Conservation (phyloP, 2,797 vertebrate genomes). For the Peromyscus eremicus region DNA sequence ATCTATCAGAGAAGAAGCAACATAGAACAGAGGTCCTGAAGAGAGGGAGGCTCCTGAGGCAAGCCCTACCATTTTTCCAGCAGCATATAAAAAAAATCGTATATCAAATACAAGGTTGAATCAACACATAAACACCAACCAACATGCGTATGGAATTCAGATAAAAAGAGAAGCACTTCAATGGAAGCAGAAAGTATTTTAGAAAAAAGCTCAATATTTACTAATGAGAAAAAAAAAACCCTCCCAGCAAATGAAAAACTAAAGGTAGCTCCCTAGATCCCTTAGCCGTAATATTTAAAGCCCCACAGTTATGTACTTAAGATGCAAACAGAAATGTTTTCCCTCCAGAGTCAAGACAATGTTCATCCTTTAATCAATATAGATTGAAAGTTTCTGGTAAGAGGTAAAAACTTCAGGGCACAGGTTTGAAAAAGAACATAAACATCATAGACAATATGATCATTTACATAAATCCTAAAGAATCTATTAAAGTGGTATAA, state of each 20-base stretch:
- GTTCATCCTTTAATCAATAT: background rate
- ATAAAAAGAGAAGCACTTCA: background rate
- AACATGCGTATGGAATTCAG: background rate
- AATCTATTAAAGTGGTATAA: background rate
- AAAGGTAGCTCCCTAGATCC: background rate
- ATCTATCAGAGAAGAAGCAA: background rate
- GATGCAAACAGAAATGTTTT: background rate
- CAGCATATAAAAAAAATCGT: background rate
- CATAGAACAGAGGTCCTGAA: background rate
- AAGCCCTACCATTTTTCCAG: background rate
- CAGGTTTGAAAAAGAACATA: background rate
- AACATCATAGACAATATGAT: background rate
- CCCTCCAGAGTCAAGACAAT: background rate
- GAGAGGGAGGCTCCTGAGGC: background rate
- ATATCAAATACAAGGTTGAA: background rate
- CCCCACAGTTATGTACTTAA: background rate
- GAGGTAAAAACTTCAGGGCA: background rate
- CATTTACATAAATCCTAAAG: background rate
- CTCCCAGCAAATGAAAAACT: background rate
- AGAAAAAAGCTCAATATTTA: background rate
- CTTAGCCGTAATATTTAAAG: background rate
- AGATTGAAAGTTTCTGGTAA: background rate
- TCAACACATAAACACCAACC: too few relatives aligned
- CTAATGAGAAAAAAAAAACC: background rate
- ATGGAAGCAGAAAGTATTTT: background rate